Evolutionary conservation across 2,113 vertebrate genomes (phyloP).

Genomic region (Embiotoca jacksoni): DNA sequence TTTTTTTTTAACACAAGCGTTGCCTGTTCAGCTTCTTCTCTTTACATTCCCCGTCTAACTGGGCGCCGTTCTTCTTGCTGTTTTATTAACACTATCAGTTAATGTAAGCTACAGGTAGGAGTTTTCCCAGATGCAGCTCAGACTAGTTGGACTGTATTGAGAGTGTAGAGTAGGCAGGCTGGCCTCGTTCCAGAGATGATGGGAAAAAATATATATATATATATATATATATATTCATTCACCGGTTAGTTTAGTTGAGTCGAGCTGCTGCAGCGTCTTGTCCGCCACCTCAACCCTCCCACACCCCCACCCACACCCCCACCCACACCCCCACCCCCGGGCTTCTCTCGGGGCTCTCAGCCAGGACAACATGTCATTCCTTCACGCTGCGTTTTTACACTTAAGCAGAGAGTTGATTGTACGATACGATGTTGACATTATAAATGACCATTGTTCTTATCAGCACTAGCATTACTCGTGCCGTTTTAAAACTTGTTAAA

Average conservation of each 20-base stretch:
- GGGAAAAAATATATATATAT: background rate
- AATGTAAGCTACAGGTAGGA: slow-evolving; percentile 7
- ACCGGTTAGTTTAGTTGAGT: slow-evolving; percentile 14
- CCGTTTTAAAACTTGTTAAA: slow-evolving; percentile 45
- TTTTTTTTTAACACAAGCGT: slow-evolving; percentile 16
- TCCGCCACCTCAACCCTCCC: background rate
- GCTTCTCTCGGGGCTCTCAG: slow-evolving; percentile 43
- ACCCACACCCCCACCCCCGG: background rate
- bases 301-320: too few relatives aligned
- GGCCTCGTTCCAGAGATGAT: slow-evolving; percentile 31
- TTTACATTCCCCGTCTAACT: slow-evolving; percentile 28
- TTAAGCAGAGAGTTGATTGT: slow-evolving; percentile 54
- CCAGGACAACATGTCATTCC: slow-evolving; percentile 39
- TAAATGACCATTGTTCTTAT: slow-evolving; percentile 63
- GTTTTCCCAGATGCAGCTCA: slow-evolving; percentile 7
- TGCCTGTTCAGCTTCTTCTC: slow-evolving; percentile 17
- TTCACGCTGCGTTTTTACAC: slow-evolving; percentile 34
- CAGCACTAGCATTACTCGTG: slow-evolving; percentile 58
- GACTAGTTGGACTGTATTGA: background rate
- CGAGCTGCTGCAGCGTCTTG: slow-evolving; percentile 24
- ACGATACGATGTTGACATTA: slow-evolving; percentile 56
- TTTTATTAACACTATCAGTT: background rate
- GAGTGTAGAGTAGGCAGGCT: background rate
- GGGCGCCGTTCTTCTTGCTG: background rate
- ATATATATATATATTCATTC: background rate